Conservation (phyloP, 2,888 invertebrate genomes). For the Ceriagrion tenellum region DNA sequence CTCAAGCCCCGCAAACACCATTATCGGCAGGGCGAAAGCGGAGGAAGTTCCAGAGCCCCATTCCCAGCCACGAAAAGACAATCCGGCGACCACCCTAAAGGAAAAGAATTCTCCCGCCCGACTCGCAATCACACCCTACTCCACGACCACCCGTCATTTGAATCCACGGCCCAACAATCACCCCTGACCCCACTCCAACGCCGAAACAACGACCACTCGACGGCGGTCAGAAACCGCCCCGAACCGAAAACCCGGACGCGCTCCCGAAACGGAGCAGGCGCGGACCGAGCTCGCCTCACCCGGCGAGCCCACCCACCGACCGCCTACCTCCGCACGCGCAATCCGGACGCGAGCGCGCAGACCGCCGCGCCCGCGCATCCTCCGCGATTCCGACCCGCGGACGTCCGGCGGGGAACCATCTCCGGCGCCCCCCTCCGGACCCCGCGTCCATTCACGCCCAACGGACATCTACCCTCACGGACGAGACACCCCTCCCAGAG, state of each 20-base stretch:
- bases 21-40: neutral
- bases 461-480: conserved; percentile 69
- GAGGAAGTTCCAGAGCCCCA: conserved; percentile 47
- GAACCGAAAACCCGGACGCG: neutral
- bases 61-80: neutral
- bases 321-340: neutral
- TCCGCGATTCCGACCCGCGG: neutral
- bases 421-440: neutral
- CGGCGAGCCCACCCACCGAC: too few relatives aligned
- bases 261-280: neutral
- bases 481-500: too few relatives aligned
- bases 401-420: neutral
- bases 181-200: neutral
- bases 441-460: conserved; percentile 77
- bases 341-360: neutral
- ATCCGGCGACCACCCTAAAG: neutral
- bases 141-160: neutral
- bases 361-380: neutral
- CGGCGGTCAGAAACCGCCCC: neutral
- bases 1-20: neutral
- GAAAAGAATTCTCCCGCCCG: neutral
- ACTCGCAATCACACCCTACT: neutral
- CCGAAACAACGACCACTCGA: neutral
- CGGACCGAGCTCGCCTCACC: neutral
- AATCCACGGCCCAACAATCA: neutral